Conservation (phyloP, 2,888 invertebrate genomes). For the Apodemia zela region DNA sequence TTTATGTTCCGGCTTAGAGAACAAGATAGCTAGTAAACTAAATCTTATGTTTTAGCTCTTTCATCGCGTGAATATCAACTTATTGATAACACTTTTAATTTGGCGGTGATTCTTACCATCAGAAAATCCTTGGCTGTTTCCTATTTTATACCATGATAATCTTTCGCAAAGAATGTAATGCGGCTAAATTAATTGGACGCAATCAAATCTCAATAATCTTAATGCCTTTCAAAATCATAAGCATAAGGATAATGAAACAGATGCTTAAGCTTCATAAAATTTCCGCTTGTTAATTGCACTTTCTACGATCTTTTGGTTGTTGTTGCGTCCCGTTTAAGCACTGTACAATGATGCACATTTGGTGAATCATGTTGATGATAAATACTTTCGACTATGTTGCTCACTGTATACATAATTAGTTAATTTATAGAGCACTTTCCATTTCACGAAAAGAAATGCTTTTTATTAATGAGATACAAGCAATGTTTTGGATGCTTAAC, state of each 20-base stretch:
- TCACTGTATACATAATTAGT: conserved; percentile 12
- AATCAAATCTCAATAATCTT: too few species aligned
- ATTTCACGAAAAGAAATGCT: conserved; percentile 15
- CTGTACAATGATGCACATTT: conserved; percentile 8
- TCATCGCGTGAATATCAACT: too few species aligned
- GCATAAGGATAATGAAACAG: background rate
- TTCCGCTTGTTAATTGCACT: conserved; percentile 12
- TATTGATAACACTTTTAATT: too few species aligned
- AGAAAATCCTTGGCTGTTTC: too few species aligned
- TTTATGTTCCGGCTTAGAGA: too few species aligned
- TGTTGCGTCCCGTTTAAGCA: background rate
- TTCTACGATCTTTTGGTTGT: conserved; percentile 5
- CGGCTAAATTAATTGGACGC: too few species aligned
- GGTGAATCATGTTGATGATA: background rate
- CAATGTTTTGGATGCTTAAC: background rate
- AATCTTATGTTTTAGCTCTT: too few species aligned
- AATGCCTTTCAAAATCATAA: background rate
- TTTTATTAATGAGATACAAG: conserved; percentile 2
- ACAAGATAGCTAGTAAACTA: too few species aligned
- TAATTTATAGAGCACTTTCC: conserved; percentile 13
- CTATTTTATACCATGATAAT: too few species aligned
- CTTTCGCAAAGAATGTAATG: too few species aligned
- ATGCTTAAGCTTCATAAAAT: conserved; percentile 5
- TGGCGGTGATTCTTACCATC: too few species aligned
- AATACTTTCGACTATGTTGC: conserved; percentile 1